Evolutionary conservation across 2,797 vertebrate genomes (phyloP).

Genomic region (Alca torda): DNA sequence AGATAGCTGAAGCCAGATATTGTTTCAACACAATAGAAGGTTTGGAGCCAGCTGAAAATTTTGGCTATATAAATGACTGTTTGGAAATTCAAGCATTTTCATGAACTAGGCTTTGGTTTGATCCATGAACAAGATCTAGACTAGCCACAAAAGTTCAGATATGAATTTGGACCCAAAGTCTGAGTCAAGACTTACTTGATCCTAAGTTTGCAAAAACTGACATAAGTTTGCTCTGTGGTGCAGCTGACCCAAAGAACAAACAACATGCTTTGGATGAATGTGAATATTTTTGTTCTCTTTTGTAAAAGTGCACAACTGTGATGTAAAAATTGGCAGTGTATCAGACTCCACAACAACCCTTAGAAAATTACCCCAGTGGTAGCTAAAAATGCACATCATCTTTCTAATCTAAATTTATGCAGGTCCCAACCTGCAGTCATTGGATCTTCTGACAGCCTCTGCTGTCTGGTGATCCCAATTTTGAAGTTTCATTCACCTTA

Average conservation of each 20-base stretch:
- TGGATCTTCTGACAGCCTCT: not conserved
- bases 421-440: not conserved
- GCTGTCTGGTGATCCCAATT: not conserved
- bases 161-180: not conserved
- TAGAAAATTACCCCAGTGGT: not conserved
- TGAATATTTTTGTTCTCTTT: not conserved
- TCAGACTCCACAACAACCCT: not conserved
- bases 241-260: not conserved
- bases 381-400: not conserved
- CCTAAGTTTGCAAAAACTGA: not conserved
- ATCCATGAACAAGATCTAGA: not conserved
- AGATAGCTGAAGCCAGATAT: conserved; percentile 9
- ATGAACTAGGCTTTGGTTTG: not conserved
- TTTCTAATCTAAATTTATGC: not conserved
- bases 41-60: conserved; percentile 18
- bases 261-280: not conserved
- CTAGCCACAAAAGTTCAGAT: not conserved
- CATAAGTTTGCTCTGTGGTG: not conserved
- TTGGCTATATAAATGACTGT: not conserved
- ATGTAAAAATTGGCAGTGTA: not conserved
- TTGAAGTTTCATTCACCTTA: not conserved
- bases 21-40: conserved; percentile 44
- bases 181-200: not conserved
- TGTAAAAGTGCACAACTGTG: not conserved
- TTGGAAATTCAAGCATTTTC: not conserved